A percentile compares a stretch with the other conserved stretches of the same genome.
Conservation (phyloP, 2,113 vertebrate species). For the Leucopternis melanops region DNA sequence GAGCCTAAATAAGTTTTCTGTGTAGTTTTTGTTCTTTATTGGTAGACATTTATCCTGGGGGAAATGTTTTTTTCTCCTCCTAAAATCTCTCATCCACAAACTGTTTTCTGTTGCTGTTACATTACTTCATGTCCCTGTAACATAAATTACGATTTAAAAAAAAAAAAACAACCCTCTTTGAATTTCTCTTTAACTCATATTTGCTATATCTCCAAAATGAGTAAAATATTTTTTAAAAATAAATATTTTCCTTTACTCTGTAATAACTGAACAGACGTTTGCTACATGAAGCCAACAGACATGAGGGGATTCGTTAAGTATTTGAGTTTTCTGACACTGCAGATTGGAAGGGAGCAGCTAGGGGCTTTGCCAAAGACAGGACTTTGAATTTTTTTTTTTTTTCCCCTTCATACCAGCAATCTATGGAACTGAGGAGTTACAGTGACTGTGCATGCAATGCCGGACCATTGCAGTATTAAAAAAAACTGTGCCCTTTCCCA, state of each 20-base stretch:
- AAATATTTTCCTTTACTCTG: constrained; percentile 58
- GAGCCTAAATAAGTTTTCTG: background rate
- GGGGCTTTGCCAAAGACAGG: constrained; percentile 39
- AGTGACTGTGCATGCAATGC: background rate
- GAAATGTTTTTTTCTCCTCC: background rate
- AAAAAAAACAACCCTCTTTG: background rate
- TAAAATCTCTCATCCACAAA: constrained; percentile 9
- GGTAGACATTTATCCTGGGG: background rate
- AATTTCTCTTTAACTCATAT: constrained; percentile 3
- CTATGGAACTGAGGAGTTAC: background rate
- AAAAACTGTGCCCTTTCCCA: background rate
- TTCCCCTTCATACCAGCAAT: background rate
- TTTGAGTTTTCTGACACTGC: constrained; percentile 62
- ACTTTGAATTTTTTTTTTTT: background rate
- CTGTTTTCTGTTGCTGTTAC: background rate
- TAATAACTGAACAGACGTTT: constrained; percentile 55
- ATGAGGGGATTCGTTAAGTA: constrained; percentile 55
- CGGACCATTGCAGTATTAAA: background rate
- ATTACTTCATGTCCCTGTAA: background rate
- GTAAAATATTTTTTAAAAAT: background rate
- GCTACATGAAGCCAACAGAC: constrained; percentile 57
- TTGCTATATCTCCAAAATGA: background rate
- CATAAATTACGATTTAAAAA: background rate
- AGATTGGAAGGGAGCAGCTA: constrained; percentile 47
- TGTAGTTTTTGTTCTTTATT: background rate